These are phyloP conservation scores for Tragulus kanchil DNA, from an alignment of 2,113 vertebrate genomes.

Conservation along the genomic window DNA sequence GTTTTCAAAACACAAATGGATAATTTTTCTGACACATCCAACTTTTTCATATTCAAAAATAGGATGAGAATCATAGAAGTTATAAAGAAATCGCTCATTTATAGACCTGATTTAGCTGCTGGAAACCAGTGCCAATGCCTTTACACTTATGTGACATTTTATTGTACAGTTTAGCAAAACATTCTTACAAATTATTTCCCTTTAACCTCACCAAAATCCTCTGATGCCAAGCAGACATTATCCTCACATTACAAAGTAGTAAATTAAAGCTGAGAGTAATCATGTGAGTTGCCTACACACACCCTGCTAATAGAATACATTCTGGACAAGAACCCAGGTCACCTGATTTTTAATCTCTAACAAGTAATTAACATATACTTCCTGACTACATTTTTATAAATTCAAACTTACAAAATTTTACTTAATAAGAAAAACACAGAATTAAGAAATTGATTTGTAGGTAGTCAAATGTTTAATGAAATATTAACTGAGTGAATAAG, in stretches of 20 bases:
- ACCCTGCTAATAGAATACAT: background rate
- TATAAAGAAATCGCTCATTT: background rate
- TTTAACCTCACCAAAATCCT: background rate
- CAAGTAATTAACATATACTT: background rate
- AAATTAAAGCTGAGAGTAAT: background rate
- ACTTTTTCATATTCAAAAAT: background rate
- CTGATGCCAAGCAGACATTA: background rate
- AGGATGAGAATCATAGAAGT: background rate
- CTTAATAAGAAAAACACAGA: background rate
- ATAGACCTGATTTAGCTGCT: background rate
- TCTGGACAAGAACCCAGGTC: background rate
- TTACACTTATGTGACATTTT: background rate
- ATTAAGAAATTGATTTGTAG: background rate
- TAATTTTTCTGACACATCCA: background rate
- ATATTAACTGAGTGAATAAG: background rate
- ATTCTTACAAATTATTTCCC: background rate
- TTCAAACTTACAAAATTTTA: background rate
- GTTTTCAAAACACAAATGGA: conserved; percentile 4
- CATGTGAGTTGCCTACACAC: background rate
- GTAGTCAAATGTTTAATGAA: background rate
- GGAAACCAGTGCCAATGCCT: background rate
- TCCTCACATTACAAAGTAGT: background rate
- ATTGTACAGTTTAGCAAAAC: background rate
- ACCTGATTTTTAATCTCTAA: background rate
- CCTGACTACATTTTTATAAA: background rate